Evolutionary conservation across 2,113 vertebrate species (phyloP).

Genomic region (Eublepharis macularius): DNA sequence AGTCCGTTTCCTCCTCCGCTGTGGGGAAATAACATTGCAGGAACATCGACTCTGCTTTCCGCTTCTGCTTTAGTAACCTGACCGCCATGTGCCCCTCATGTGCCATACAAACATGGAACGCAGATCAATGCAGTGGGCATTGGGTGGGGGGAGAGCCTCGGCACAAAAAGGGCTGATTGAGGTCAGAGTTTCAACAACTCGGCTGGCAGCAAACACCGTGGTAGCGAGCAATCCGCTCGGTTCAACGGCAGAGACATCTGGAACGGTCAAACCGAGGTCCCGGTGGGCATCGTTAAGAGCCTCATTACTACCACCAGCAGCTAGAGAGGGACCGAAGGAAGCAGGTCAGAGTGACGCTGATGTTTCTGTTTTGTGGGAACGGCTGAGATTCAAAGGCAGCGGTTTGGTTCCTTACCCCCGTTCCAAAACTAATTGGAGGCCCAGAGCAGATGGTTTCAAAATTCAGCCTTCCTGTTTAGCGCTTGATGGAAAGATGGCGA

Average conservation of each 20-base stretch:
- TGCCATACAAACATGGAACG: not conserved
- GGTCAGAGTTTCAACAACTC: not conserved
- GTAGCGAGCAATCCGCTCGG: not conserved
- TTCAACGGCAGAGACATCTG: not conserved
- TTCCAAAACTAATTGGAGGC: not conserved
- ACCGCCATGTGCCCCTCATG: not conserved
- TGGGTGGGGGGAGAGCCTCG: rapidly evolving
- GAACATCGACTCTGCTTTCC: not conserved
- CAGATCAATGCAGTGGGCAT: not conserved
- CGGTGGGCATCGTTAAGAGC: not conserved
- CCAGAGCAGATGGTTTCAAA: not conserved
- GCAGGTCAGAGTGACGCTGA: not conserved
- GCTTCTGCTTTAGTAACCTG: not conserved
- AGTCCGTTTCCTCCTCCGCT: not conserved
- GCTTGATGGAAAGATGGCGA: not conserved
- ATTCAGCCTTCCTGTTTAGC: not conserved
- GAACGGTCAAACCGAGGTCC: not conserved
- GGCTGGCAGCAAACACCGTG: not conserved
- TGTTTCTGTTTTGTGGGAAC: not conserved
- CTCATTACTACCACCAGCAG: not conserved
- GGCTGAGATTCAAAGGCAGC: not conserved
- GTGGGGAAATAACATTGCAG: not conserved
- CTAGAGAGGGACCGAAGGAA: not conserved
- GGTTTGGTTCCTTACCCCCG: not conserved
- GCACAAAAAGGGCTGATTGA: not conserved